Conservation (phyloP, 2,113 vertebrate species). For the Garra rufa region DNA sequence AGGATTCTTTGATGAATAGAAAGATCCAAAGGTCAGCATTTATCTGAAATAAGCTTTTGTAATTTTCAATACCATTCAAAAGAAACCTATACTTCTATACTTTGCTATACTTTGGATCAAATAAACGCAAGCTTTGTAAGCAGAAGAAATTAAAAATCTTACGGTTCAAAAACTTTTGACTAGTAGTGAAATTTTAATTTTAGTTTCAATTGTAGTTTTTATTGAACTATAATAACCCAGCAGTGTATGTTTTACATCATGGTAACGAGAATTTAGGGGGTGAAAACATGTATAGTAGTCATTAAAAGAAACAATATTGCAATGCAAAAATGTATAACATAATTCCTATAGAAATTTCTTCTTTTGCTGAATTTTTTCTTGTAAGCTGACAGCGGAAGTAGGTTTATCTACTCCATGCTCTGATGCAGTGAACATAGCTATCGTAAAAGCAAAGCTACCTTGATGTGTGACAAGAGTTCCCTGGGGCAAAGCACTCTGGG, state of each 20-base stretch:
- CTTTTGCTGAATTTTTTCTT: neutral
- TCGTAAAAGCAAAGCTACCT: constrained; percentile 47
- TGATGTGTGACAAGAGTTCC: constrained; percentile 53
- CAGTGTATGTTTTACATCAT: neutral
- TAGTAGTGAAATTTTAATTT: no score
- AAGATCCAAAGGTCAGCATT: no score
- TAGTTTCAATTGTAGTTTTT: no score
- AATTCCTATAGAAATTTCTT: neutral
- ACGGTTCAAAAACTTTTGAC: no score
- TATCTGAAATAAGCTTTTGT: no score
- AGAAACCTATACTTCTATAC: no score
- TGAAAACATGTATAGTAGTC: neutral
- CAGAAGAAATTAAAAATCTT: no score
- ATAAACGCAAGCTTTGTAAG: no score
- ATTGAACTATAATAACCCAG: no score
- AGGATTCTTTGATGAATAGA: no score
- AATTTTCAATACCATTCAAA: no score
- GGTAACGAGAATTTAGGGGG: neutral
- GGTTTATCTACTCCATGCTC: constrained; percentile 23
- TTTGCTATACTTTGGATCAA: no score
- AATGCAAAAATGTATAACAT: neutral
- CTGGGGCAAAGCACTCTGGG: constrained; percentile 45
- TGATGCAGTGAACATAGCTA: constrained; percentile 11
- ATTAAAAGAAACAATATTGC: neutral
- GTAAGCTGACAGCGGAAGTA: constrained; percentile 8